Evolutionary conservation across 1,140 invertebrate species (phyloP).

Genomic region (Agrypnia vestita): DNA sequence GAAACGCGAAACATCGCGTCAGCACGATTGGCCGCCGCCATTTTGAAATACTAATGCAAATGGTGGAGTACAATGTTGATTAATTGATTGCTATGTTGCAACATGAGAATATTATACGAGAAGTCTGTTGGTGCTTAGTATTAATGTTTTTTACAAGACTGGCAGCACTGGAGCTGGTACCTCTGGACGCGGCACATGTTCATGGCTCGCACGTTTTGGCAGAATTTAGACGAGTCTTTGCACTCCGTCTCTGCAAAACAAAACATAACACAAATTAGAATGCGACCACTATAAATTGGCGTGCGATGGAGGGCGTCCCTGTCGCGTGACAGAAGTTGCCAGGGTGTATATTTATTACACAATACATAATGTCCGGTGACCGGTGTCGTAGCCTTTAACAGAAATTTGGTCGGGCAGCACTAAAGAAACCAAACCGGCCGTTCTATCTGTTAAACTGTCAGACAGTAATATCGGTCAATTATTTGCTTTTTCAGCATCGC

Average conservation of each 20-base stretch:
- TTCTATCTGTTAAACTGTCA: no score
- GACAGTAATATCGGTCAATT: no score
- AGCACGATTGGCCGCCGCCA: slow-evolving; percentile 3
- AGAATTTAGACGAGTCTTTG: slow-evolving; percentile 85
- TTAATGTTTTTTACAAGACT: slow-evolving; percentile 77
- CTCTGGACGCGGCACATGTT: slow-evolving; percentile 87
- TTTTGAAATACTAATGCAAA: slow-evolving; percentile 5
- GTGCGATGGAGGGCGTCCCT: no score
- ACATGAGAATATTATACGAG: not conserved
- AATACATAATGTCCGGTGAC: no score
- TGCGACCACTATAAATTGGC: no score
- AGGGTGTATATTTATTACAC: no score
- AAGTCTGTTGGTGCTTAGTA: slow-evolving; percentile 29
- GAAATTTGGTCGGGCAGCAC: no score
- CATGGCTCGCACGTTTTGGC: slow-evolving; percentile 85
- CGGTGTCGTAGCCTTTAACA: no score
- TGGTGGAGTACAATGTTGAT: not conserved
- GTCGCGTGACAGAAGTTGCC: no score
- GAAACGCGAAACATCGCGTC: not conserved
- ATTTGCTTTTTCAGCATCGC: no score
- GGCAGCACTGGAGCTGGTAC: slow-evolving; percentile 89
- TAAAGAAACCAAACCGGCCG: no score
- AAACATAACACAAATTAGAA: no score
- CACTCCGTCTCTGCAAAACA: slow-evolving; percentile 78
- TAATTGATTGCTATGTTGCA: not conserved